Base-by-base conservation (phyloP, 2,113 vertebrate species). In the Naja naja region DNA sequence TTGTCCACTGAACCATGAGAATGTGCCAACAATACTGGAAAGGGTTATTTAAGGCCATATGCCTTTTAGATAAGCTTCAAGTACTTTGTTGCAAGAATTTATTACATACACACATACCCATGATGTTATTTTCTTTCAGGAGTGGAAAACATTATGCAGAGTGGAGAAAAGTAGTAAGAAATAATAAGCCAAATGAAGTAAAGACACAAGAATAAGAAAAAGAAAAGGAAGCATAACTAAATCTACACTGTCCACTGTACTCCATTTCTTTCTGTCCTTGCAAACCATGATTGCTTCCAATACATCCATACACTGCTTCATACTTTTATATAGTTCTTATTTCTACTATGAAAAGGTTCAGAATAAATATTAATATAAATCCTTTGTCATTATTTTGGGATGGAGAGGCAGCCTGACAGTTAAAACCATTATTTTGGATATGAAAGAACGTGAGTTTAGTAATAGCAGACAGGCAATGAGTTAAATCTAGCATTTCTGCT, bases 361-460 rank as follows among this genome's bases (percentile, higher is more conserved):
- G 88, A 89, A 92, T 55, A 85, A 74, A 85, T 92, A 92, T 49
- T 85, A 85, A 45, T 56, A 89, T 23, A 47, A 34, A 89, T 85
- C 56, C 20, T 12, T 64, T 87, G 43, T 34, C 55, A 86, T 23
- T 56, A 9, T 56, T 93, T 89, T 92, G 27, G 39, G 34, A 43
- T 43, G 34, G 74, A 43, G 7, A 22, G 74, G 18, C 34, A 2
- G 49, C 3, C 34, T 30, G 23, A 43, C 30, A 8, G 0, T 25
- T 53, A 91, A 88, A 64, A 6, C 0, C 0, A 12, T 39, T 2
- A 0, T 27, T 20, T 18, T 12, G 1, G 10, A 52, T 43, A 54
- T 58, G 87, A 12, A 53, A 30, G 85, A 0, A 0, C 34, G 54
- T 47, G 90, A 0, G 22, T 18, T 86, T 85, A 53, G 30, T 64